Conservation (phyloP, 1,140 invertebrate species). For the Frieseomelitta varia region DNA sequence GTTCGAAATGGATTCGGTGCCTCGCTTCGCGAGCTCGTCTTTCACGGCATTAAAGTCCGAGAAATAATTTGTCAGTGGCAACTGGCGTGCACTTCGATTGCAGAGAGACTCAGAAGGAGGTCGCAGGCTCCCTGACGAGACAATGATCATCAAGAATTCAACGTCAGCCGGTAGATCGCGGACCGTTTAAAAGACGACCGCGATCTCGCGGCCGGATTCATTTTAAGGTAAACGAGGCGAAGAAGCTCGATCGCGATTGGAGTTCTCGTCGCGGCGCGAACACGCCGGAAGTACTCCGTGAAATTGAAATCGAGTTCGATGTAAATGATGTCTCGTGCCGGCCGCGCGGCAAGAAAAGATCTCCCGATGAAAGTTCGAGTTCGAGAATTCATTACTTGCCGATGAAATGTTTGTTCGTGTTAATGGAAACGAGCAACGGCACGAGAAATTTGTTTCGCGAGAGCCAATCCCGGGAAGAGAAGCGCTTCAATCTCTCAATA, state of each 20-base stretch:
- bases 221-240: not conserved
- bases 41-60: not conserved
- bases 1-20: not conserved
- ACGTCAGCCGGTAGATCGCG: not conserved
- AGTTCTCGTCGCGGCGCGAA: not conserved
- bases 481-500: not conserved
- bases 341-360: not conserved
- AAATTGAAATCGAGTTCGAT: constrained; percentile 18
- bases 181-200: not conserved
- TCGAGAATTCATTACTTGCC: not conserved
- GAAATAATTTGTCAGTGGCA: constrained; percentile 28
- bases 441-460: constrained; percentile 1
- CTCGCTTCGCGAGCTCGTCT: not conserved
- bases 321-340: not conserved
- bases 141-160: not conserved
- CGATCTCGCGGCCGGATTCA: not conserved
- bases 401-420: not conserved
- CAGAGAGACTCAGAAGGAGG: not conserved
- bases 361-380: not conserved
- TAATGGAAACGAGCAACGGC: not conserved
- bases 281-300: not conserved
- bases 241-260: no score
- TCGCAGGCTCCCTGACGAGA: not conserved
- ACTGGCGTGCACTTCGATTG: constrained; percentile 4
- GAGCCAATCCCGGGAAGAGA: not conserved